phyloP scores from a whole-genome alignment of 2,888 invertebrate genomes.

The Erannis defoliaria region DNA sequence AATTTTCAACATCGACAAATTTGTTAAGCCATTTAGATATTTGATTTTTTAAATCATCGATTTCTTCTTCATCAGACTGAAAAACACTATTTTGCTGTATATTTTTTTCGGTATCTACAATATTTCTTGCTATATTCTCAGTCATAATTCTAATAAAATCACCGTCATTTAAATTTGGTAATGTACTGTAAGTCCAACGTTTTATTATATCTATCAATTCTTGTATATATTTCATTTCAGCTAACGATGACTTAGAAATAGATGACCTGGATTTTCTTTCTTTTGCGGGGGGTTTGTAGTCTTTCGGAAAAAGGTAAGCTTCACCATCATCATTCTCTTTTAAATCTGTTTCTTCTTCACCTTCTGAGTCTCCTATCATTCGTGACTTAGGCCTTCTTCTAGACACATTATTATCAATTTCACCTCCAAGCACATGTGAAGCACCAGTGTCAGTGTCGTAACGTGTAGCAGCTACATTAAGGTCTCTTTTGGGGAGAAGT shows the following conservation, averaged over 20 bases:
- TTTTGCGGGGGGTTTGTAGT: background rate
- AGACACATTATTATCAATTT: background rate
- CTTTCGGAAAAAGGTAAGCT: background rate
- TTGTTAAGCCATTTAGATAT: background rate
- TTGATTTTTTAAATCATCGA: background rate
- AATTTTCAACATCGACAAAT: background rate
- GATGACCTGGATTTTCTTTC: background rate
- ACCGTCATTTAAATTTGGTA: background rate
- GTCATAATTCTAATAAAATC: background rate
- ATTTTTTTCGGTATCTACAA: background rate
- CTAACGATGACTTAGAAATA: constrained; percentile 4
- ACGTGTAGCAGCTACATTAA: constrained; percentile 9
- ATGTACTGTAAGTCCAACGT: background rate
- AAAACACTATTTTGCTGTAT: background rate
- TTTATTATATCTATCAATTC: background rate
- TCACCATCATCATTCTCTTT: background rate
- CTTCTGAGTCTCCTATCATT: background rate
- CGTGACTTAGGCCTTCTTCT: background rate
- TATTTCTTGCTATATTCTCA: background rate
- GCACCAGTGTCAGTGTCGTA: background rate
- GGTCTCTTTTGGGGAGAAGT: constrained; percentile 30
- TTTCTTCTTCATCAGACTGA: background rate
- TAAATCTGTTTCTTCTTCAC: background rate
- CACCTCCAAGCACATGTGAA: no score
- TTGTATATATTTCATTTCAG: background rate